Percentiles rank a stretch among this genome's conserved stretches.
These are phyloP conservation scores for Hypolimnas misippus DNA, from an alignment of 2,888 invertebrate genomes.

Conservation along the genomic window DNA sequence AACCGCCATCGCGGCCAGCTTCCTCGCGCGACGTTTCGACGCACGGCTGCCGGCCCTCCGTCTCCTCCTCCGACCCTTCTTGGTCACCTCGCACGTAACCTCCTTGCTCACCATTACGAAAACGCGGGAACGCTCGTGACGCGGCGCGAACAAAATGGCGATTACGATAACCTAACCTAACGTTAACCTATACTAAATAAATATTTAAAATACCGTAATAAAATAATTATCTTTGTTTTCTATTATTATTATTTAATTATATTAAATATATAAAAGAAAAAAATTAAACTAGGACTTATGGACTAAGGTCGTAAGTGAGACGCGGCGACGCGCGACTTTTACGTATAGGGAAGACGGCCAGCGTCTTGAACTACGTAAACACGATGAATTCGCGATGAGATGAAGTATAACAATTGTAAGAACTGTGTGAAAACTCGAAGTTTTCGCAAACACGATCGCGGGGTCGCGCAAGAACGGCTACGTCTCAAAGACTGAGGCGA, in stretches of 20 bases:
- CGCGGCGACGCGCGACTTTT: slow-evolving; percentile 44
- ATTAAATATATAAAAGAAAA: slow-evolving; percentile 38
- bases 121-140: slow-evolving; percentile 38
- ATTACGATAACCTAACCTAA: slow-evolving; percentile 51
- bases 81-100: slow-evolving; percentile 52
- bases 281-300: slow-evolving; percentile 48
- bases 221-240: too few relatives aligned
- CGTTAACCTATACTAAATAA: slow-evolving; percentile 36
- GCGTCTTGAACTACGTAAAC: slow-evolving; percentile 35
- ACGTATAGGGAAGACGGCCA: slow-evolving; percentile 44
- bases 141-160: slow-evolving; percentile 69
- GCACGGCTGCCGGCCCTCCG: slow-evolving; percentile 62
- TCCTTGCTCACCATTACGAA: slow-evolving; percentile 66
- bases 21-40: slow-evolving; percentile 60
- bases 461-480: slow-evolving; percentile 55
- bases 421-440: slow-evolving; percentile 36
- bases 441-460: slow-evolving; percentile 52
- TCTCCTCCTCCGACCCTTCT: slow-evolving; percentile 59
- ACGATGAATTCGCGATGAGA: slow-evolving; percentile 41
- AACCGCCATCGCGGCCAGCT: slow-evolving; percentile 47
- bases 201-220: slow-evolving; percentile 44
- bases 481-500: slow-evolving; percentile 65
- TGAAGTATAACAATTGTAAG: slow-evolving; percentile 26
- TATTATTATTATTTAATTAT: slow-evolving; percentile 37
- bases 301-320: slow-evolving; percentile 57